A percentile compares a stretch with the other conserved stretches of the same genome.
These are phyloP conservation scores for Drosophila pegasa DNA, from an alignment of 2,888 invertebrate genomes.

Conservation along the genomic window DNA sequence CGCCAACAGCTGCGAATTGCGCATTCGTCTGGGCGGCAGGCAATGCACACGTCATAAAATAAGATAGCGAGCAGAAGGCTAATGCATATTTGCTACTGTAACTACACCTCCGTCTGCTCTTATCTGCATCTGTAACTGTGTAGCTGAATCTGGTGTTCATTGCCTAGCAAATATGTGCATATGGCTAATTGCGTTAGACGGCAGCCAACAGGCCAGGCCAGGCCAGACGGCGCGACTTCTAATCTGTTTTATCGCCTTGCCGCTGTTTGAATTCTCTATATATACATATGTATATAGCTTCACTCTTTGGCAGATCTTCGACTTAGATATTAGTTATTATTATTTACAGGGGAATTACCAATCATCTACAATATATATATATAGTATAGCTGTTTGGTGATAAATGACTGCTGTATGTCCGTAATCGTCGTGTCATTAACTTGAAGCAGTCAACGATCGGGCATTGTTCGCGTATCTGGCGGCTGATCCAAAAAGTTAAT, in stretches of 20 bases:
- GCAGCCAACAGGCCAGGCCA: slow-evolving; percentile 25
- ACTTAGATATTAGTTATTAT: background rate
- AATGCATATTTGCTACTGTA: slow-evolving; percentile 29
- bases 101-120: slow-evolving; percentile 1
- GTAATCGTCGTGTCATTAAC: slow-evolving; percentile 59
- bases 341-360: slow-evolving; percentile 27
- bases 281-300: background rate
- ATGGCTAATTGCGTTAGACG: slow-evolving; percentile 29
- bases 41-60: slow-evolving; percentile 48
- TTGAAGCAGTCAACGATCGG: slow-evolving; percentile 52
- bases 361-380: background rate
- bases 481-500: slow-evolving; percentile 41
- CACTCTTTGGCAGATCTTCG: background rate
- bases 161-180: slow-evolving; percentile 37
- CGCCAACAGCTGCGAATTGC: slow-evolving; percentile 27
- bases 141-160: slow-evolving; percentile 19
- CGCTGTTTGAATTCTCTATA: background rate
- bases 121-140: slow-evolving; percentile 8
- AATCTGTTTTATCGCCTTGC: slow-evolving; percentile 18
- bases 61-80: slow-evolving; percentile 8
- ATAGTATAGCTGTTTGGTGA: slow-evolving; percentile 9
- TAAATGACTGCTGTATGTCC: slow-evolving; percentile 19
- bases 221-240: slow-evolving; percentile 38
- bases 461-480: slow-evolving; percentile 43
- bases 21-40: slow-evolving; percentile 31